phyloP scores from a whole-genome alignment of 1,140 invertebrate species.

The Penaeus chinensis region DNA sequence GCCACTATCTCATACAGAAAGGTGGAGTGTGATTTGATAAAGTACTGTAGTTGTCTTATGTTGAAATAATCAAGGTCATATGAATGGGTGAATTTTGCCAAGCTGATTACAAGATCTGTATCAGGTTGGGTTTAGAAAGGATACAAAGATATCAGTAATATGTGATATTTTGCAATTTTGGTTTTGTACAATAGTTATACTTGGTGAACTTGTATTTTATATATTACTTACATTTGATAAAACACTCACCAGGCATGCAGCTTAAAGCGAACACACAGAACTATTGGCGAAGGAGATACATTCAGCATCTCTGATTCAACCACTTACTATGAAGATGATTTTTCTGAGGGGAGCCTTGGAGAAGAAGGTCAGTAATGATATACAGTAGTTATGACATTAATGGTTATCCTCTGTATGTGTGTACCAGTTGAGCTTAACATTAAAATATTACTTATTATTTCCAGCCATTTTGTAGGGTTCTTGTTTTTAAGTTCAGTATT shows the following conservation, averaged over 20 bases:
- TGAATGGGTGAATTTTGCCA: too few relatives aligned
- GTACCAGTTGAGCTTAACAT: too few relatives aligned
- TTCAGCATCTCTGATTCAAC: constrained; percentile 63
- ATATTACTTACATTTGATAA: constrained; percentile 3
- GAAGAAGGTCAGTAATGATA: constrained; percentile 56
- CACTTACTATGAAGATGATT: constrained; percentile 64
- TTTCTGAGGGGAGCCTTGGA: constrained; percentile 60
- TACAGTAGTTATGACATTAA: neutral
- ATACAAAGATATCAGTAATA: too few relatives aligned
- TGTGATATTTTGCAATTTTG: neutral
- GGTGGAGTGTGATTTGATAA: constrained; percentile 67
- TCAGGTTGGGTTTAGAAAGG: neutral
- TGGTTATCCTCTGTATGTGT: neutral
- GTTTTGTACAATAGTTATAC: neutral
- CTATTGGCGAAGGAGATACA: constrained; percentile 57
- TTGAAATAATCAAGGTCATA: too few relatives aligned
- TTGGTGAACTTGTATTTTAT: neutral
- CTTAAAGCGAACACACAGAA: constrained; percentile 82
- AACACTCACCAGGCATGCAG: constrained; percentile 76
- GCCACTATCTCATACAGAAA: constrained; percentile 90
- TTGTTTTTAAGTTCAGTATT: too few relatives aligned
- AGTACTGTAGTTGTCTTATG: too few relatives aligned
- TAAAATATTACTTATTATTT: too few relatives aligned
- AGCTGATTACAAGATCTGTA: neutral
- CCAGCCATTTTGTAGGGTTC: too few relatives aligned